Evolutionary conservation across 2,888 invertebrate species (phyloP).

Genomic region (Uloborus plumipes): DNA sequence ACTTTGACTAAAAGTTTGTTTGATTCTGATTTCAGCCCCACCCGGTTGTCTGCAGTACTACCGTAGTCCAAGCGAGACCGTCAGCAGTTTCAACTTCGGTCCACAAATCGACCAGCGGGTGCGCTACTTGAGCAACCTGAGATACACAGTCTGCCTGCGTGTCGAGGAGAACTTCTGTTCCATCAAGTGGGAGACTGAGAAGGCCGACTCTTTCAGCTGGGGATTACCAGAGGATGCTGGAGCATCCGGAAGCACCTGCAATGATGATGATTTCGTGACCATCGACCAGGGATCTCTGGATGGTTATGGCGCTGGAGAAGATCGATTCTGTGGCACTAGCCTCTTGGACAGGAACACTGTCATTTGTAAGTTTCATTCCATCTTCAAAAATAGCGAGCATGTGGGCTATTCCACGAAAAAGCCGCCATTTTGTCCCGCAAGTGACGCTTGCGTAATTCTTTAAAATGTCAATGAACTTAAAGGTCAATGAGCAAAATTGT

Average conservation of each 20-base stretch:
- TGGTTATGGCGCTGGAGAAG: constrained; percentile 67
- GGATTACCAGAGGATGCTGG: constrained; percentile 66
- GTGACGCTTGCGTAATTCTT: too few species aligned
- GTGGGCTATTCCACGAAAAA: too few species aligned
- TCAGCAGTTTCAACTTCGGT: constrained; percentile 67
- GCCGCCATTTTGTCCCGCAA: too few species aligned
- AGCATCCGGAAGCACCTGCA: constrained; percentile 66
- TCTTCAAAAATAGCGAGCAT: too few species aligned
- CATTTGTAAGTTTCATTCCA: constrained; percentile 61
- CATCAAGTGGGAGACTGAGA: constrained; percentile 67
- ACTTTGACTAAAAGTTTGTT: too few species aligned
- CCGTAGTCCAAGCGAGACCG: constrained; percentile 66
- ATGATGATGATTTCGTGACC: constrained; percentile 67
- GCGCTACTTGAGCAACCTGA: constrained; percentile 66
- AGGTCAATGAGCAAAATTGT: too few species aligned
- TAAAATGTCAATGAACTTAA: too few species aligned
- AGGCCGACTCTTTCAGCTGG: constrained; percentile 65
- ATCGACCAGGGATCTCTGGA: constrained; percentile 67
- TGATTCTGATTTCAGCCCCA: constrained; percentile 55
- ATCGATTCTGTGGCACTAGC: constrained; percentile 67
- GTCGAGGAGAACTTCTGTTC: constrained; percentile 68
- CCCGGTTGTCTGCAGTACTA: constrained; percentile 67
- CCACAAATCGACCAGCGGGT: constrained; percentile 64
- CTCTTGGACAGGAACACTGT: constrained; percentile 66
- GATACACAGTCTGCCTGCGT: constrained; percentile 67